phyloP scores from a whole-genome alignment of 2,113 vertebrate species.

The Sturnus vulgaris region DNA sequence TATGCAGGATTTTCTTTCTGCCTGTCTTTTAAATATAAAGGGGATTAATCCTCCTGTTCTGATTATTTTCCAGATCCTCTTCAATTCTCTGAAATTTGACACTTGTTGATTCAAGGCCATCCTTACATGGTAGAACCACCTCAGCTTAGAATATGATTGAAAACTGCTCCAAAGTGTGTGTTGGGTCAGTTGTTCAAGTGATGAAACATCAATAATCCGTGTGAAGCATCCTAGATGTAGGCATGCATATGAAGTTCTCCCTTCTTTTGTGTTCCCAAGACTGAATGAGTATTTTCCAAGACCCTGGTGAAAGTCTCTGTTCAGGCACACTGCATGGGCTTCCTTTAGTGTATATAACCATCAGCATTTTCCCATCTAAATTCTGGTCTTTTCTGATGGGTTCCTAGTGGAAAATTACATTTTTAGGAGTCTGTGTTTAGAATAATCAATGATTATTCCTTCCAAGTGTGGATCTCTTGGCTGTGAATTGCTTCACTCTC shows the following conservation, averaged over 20 bases:
- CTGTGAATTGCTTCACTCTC: not conserved
- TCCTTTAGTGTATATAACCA: not conserved
- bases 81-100: not conserved
- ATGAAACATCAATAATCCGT: not conserved
- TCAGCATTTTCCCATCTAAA: not conserved
- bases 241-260: not conserved
- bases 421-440: not conserved
- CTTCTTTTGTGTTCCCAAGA: not conserved
- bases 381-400: not conserved
- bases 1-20: not conserved
- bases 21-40: not conserved
- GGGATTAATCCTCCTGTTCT: not conserved
- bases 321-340: not conserved
- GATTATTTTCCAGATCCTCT: not conserved
- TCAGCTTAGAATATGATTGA: not conserved
- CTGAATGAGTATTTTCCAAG: not conserved
- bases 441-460: not conserved
- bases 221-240: not conserved
- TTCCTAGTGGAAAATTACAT: not conserved
- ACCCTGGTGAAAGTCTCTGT: not conserved
- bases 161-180: not conserved
- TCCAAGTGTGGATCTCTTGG: not conserved
- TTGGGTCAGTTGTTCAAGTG: not conserved
- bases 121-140: not conserved
- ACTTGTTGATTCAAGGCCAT: not conserved